These are phyloP conservation scores for Zygothrica quintamaculata DNA, from an alignment of 2,888 invertebrate genomes.

Conservation along the genomic window DNA sequence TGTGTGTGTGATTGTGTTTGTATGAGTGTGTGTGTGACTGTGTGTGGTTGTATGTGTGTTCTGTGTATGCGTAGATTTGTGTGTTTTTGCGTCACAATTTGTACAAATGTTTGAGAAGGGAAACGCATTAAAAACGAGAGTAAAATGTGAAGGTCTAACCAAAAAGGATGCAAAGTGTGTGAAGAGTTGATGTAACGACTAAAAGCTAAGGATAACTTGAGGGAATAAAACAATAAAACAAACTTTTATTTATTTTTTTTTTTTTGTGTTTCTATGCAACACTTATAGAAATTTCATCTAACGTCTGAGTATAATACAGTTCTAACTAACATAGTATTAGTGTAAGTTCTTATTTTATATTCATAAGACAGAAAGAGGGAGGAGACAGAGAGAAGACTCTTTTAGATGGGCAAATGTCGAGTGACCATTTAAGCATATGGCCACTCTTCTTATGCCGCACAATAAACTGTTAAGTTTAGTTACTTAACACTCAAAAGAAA, in stretches of 20 bases:
- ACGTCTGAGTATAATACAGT: no score
- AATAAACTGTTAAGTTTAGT: no score
- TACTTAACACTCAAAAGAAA: no score
- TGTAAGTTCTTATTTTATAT: no score
- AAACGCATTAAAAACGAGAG: slow-evolving; percentile 58
- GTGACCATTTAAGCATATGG: not conserved
- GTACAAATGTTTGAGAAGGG: slow-evolving; percentile 33
- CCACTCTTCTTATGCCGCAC: not conserved
- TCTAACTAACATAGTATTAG: no score
- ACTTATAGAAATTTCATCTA: slow-evolving; percentile 8
- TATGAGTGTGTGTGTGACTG: slow-evolving; percentile 12
- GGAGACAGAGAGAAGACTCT: no score
- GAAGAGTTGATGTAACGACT: no score
- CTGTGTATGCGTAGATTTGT: slow-evolving; percentile 9
- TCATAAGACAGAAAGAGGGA: no score
- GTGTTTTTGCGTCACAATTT: slow-evolving; percentile 27
- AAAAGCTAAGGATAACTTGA: no score
- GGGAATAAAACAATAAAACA: no score
- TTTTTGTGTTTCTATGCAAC: slow-evolving; percentile 10
- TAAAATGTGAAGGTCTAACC: slow-evolving; percentile 36
- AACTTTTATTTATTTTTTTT: no score
- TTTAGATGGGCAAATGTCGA: not conserved
- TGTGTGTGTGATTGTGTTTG: slow-evolving; percentile 8
- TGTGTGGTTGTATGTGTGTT: slow-evolving; percentile 14
- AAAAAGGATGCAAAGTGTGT: slow-evolving; percentile 7